Evolutionary conservation across 1,140 invertebrate species (phyloP).

Genomic region (Drosophila ironensis): DNA sequence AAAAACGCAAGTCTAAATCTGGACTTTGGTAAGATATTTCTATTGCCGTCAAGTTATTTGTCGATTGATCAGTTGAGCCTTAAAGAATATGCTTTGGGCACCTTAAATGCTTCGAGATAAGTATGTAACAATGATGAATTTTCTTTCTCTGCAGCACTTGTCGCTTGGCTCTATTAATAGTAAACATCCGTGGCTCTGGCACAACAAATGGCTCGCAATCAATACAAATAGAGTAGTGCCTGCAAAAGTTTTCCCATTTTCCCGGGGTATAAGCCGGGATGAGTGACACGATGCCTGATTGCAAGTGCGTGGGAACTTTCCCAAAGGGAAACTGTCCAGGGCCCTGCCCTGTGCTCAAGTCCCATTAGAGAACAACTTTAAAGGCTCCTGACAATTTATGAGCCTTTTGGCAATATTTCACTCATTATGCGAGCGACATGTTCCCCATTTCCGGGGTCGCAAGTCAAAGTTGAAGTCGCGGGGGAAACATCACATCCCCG

Average conservation of each 20-base stretch:
- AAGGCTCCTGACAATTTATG: slow-evolving; percentile 15
- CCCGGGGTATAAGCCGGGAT: slow-evolving; percentile 13
- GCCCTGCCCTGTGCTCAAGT: not conserved
- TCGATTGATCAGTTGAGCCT: no score
- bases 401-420: slow-evolving; percentile 49
- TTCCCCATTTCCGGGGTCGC: slow-evolving; percentile 9
- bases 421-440: slow-evolving; percentile 50
- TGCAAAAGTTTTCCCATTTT: slow-evolving; percentile 48
- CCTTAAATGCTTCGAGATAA: no score
- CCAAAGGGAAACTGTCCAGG: slow-evolving; percentile 6
- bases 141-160: slow-evolving; percentile 4
- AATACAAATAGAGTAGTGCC: slow-evolving; percentile 21
- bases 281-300: slow-evolving; percentile 33
- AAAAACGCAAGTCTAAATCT: no score
- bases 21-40: no score
- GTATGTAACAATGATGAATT: no score
- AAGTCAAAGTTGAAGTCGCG: slow-evolving; percentile 6
- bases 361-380: slow-evolving; percentile 13
- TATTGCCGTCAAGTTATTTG: no score
- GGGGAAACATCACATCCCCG: not conserved
- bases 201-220: slow-evolving; percentile 33
- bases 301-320: slow-evolving; percentile 30
- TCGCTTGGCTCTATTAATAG: slow-evolving; percentile 53
- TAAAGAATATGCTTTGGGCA: no score
- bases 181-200: slow-evolving; percentile 11